Conservation (phyloP, 2,113 vertebrate genomes). For the Platichthys flesus region DNA sequence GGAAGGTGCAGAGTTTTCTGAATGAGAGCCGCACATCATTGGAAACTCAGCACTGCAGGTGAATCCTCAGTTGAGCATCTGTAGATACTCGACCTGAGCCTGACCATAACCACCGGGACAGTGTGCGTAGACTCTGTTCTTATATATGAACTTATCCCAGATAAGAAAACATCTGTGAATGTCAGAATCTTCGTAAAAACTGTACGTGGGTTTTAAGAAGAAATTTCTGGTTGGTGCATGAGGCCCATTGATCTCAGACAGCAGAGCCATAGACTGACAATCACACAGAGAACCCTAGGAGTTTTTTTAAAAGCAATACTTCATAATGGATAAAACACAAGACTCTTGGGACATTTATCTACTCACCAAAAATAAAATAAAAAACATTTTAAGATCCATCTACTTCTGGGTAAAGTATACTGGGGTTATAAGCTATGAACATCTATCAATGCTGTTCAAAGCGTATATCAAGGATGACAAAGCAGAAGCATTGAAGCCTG, state of each 20-base stretch:
- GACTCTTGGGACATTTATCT: not conserved
- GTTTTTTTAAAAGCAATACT: conserved; percentile 38
- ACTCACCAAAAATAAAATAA: conserved; percentile 1
- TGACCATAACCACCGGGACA: too few species aligned
- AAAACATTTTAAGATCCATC: not conserved
- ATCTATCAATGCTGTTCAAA: not conserved
- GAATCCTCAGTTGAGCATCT: too few species aligned
- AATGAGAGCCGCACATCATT: too few species aligned
- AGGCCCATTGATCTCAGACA: conserved; percentile 55
- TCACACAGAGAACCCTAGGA: conserved; percentile 29
- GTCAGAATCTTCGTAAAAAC: too few species aligned
- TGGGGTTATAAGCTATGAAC: not conserved
- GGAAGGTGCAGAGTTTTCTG: too few species aligned
- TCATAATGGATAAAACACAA: conserved; percentile 18
- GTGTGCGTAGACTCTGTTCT: too few species aligned
- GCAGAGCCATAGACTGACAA: conserved; percentile 41
- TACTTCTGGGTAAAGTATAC: not conserved
- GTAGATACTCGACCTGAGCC: too few species aligned
- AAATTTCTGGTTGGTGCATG: too few species aligned
- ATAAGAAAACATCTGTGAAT: too few species aligned
- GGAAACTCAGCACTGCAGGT: too few species aligned
- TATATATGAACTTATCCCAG: too few species aligned
- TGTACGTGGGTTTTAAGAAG: too few species aligned
- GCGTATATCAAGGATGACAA: conserved; percentile 50
- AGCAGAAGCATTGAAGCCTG: not conserved